Evolutionary conservation across 2,113 vertebrate species (phyloP), one percentile per base, ranked within the genome.

Genomic region (Semicossyphus pulcher): DNA sequence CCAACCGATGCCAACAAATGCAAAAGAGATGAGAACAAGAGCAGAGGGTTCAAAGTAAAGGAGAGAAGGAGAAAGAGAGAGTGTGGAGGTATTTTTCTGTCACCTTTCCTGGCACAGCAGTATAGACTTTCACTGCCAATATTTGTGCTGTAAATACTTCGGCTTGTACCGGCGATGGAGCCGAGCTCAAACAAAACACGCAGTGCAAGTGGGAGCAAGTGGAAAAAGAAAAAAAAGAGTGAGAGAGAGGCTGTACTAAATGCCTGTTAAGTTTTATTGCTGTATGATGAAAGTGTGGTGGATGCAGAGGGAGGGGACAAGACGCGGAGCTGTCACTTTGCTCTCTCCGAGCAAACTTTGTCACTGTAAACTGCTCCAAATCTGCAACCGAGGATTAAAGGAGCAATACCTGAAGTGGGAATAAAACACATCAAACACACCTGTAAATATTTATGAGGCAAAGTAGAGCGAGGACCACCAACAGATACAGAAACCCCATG

Each of bases 391-490:
- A 18, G 49, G 75, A 78, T 61, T 63, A 74, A 76, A 76, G 47
- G 8, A 0, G 3, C 6, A 11, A 26, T 3, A 44, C n/a, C n/a
- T n/a, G n/a, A 21, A 80, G 71, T n/a, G 37, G n/a, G 41, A 56
- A 52, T 16, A 36, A 63, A 32, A 16, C 58, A 44, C 65, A 67
- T 62, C 39, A 59, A 8, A 39, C 68, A 31, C 76, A 79, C 60
- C 57, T 86, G 57, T 76, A 82, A 87, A 91, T 89, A 91, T 91
- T 86, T 84, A 67, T 77, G 59, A 83, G 51, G 60, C 25, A n/a
- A 28, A 12, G 21, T 3, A n/a, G 9, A 81, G 57, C 16, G 15
- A 5, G 45, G 74, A 86, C 90, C 87, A 88, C 88, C 86, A 81
- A 83, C 80, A 31, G 63, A 79, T 71, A 62, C 25, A 69, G 41